Evolutionary conservation across 2,888 invertebrate species (phyloP), one percentile per base, ranked within the genome.

Genomic region (Iphiclides podalirius): DNA sequence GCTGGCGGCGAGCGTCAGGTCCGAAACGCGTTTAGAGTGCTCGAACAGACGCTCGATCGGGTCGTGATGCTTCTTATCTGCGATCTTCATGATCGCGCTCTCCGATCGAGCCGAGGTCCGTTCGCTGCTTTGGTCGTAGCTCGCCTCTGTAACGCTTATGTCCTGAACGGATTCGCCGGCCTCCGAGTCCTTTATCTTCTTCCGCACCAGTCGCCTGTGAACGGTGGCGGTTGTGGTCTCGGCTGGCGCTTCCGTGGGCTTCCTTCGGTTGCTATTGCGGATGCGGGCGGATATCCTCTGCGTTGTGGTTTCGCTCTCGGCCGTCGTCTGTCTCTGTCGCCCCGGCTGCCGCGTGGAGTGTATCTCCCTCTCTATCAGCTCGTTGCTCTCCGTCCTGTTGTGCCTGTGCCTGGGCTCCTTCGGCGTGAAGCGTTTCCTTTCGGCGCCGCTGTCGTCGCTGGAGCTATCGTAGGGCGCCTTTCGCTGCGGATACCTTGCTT

Each of bases 1-100:
- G 57, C 93, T 93, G 0, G 93, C 92, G 0, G 94, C 93, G 47
- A 93, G 90, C 2, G 94, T 94, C 46, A 94, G 75, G 67, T 94
- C 94, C 1, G 94, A 93, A 0, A 94, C 93, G 58, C 93, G 85
- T 68, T 93, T 92, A 0, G 93, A 92, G 61, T 91, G 90, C 52
- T 90, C 87, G 39, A 89, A 87, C 12, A 85, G 56, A 39, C 81
- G 71, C 41, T 88, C 87, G n/a, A 77, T 63, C 6, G 72, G 78
- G 34, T 86, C 77, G 7, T 76, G 77, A 42, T 86, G 84, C 57
- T 87, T 88, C 52, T 86, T 86, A 39, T 90, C 90, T 11, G 89
- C 90, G 58, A 90, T 90, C 65, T 90, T 90, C 90, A 90, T 90
- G 11, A 90, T 90, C 11, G 90, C 89, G 50, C 89, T 90, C 56